phyloP scores from a whole-genome alignment of 2,888 invertebrate species.

The Melinaea menophilus region DNA sequence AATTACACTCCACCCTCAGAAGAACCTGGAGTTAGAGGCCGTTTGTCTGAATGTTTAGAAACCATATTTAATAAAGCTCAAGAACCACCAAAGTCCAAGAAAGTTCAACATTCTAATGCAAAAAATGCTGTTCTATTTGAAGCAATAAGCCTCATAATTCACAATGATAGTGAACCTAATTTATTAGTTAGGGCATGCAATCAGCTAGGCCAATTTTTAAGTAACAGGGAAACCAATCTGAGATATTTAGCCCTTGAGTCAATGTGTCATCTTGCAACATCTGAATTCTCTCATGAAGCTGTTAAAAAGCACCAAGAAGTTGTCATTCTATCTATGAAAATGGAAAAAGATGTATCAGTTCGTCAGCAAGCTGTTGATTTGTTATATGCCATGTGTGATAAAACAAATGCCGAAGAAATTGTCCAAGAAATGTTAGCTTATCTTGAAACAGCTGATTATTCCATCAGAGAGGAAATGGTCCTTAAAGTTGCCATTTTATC shows the following conservation, averaged over 20 bases:
- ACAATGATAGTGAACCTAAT: conserved; percentile 98
- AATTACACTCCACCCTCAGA: conserved; percentile 99
- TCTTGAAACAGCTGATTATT: conserved; percentile 99
- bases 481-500: conserved; percentile 99
- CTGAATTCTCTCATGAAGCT: conserved; percentile 99
- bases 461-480: conserved; percentile 99
- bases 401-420: conserved; percentile 99
- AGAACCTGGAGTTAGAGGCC: conserved; percentile 94
- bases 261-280: conserved; percentile 99
- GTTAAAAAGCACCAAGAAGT: conserved; percentile 99
- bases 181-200: conserved; percentile 98
- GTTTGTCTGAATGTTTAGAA: conserved; percentile 98
- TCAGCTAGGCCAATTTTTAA: conserved; percentile 98
- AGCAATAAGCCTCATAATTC: conserved; percentile 99
- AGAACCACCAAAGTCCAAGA: conserved; percentile 99
- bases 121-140: conserved; percentile 99
- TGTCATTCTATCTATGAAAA: conserved; percentile 98
- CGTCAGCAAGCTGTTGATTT: conserved; percentile 98
- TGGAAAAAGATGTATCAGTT: conserved; percentile 99
- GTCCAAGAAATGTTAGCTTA: conserved; percentile 99
- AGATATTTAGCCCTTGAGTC: conserved; percentile 98
- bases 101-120: conserved; percentile 99
- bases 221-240: conserved; percentile 97
- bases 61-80: conserved; percentile 99
- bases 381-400: conserved; percentile 99